Evolutionary conservation across 53 echinoderm and acorn worm species (phyloP), one percentile per base, ranked within the genome.

Genomic region (Hippasteria phrygiana): DNA sequence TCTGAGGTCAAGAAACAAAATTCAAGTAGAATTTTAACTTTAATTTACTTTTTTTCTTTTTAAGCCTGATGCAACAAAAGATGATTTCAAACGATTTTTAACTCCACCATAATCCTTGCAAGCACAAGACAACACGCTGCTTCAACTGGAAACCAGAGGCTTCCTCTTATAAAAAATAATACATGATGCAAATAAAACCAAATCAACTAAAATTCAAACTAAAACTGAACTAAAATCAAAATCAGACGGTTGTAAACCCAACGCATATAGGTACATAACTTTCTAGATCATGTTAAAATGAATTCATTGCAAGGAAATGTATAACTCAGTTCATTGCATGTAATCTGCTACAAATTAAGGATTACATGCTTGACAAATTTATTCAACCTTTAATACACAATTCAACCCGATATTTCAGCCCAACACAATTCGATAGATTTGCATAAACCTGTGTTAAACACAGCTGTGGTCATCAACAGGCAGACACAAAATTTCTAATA

Each of bases 221-320:
- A 85, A 85, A 85, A 37, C n/a, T 50, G 12, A 71, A 50, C 69
- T 85, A 85, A 85, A 85, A 85, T 35, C 69, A 85, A 70, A 70
- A 29, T 14, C 1, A 35, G 36, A n/a, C 9, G 24, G 51, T 12
- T 36, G 12, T 35, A n/a, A 38, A 78, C 37, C 20, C 34, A 26
- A 37, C 28, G 36, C n/a, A n/a, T n/a, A n/a, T n/a, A n/a, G n/a
- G n/a, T n/a, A n/a, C 55, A 54, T 16, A 45, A 74, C 34, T 74
- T 26, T 43, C 24, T n/a, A n/a, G n/a, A n/a, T n/a, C n/a, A n/a
- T n/a, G 22, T 22, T 22, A 10, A 74, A 74, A 43, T 22, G 8
- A 41, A 41, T 74, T 43, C 43, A 46, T 74, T 43, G 2, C 33
- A 51, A 13, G 50, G 50, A 75, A n/a, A 75, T 75, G 47, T 51